Evolutionary conservation across 2,113 vertebrate genomes (phyloP).

Genomic region (Maccullochella peelii): DNA sequence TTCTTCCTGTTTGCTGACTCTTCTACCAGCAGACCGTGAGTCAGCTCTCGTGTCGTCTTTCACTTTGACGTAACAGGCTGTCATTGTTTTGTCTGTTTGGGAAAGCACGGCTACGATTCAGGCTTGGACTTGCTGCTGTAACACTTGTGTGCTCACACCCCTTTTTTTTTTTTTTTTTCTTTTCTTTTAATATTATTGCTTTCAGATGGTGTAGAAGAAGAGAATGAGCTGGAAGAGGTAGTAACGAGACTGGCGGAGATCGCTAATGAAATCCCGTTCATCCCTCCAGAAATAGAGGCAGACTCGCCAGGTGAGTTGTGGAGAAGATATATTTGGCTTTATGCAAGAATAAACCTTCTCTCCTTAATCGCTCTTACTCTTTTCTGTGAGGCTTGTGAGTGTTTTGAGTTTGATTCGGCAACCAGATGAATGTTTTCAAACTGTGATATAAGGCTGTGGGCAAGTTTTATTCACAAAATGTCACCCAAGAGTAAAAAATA

Average conservation of each 20-base stretch:
- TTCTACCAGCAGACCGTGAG: neutral
- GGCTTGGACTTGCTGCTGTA: neutral
- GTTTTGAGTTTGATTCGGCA: neutral
- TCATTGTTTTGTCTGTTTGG: neutral
- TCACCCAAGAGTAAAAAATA: no score
- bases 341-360: neutral
- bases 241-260: slow-evolving; percentile 60
- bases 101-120: neutral
- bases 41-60: neutral
- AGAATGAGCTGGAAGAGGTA: neutral
- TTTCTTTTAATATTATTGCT: neutral
- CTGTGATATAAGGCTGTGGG: neutral
- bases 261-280: slow-evolving; percentile 60
- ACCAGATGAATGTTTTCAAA: neutral
- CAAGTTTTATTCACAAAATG: no score
- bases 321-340: no score
- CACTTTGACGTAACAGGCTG: neutral
- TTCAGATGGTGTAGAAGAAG: neutral
- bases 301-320: slow-evolving; percentile 64
- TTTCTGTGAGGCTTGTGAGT: no score
- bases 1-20: neutral
- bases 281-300: neutral
- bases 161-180: neutral
- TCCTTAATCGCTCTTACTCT: no score
- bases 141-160: neutral